Evolutionary conservation across 2,113 vertebrate species (phyloP).

Genomic region (Oryctolagus cuniculus): DNA sequence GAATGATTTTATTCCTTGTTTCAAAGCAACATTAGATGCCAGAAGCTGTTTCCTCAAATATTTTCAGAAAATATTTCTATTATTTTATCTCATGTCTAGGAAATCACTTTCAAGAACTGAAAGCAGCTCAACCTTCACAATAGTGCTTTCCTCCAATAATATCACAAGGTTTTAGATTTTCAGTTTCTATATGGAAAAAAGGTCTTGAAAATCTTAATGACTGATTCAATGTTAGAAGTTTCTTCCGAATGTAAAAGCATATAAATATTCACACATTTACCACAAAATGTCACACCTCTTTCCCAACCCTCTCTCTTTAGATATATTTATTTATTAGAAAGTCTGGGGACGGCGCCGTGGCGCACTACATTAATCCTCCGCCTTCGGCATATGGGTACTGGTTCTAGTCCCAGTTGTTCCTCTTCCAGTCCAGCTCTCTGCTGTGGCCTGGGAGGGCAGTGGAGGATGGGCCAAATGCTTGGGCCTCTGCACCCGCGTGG

Average conservation of each 20-base stretch:
- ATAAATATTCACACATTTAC: constrained; percentile 45
- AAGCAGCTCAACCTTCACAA: constrained; percentile 7
- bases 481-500: too few relatives aligned
- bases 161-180: background rate
- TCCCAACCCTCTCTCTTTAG: background rate
- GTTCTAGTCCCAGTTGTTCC: too few relatives aligned
- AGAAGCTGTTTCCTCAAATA: constrained; percentile 26
- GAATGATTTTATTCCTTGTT: constrained; percentile 32
- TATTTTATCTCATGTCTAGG: constrained; percentile 3
- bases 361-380: too few relatives aligned
- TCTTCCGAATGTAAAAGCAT: constrained; percentile 30
- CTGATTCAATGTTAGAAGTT: constrained; percentile 5
- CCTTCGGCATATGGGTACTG: too few relatives aligned
- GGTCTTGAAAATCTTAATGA: constrained; percentile 32
- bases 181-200: constrained; percentile 36
- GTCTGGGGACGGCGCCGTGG: too few relatives aligned
- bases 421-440: too few relatives aligned
- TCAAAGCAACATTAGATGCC: background rate
- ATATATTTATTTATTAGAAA: too few relatives aligned
- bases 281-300: background rate
- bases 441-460: too few relatives aligned
- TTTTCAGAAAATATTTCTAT: constrained; percentile 12
- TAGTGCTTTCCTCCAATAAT: background rate
- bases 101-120: background rate
- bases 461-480: too few relatives aligned